These are phyloP conservation scores for Pycnomerus fuliginosus DNA, from an alignment of 2,888 invertebrate species.

Conservation along the genomic window DNA sequence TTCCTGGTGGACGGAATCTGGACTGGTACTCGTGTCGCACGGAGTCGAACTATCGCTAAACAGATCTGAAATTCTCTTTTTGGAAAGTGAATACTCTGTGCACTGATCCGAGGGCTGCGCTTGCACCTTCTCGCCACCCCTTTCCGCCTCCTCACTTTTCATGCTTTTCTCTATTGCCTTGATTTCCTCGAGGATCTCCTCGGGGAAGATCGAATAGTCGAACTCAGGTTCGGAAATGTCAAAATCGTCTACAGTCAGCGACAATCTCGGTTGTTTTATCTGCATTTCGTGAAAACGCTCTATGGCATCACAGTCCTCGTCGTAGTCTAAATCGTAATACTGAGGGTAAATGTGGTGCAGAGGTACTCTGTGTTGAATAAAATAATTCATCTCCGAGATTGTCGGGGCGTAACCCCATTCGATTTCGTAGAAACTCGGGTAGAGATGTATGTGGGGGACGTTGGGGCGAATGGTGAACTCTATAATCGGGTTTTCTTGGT, in stretches of 20 bases:
- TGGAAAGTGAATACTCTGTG: no score
- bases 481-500: slow-evolving; percentile 1
- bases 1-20: no score
- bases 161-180: no score
- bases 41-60: no score
- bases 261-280: background rate
- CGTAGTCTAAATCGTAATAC: slow-evolving; percentile 21
- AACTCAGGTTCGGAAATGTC: background rate
- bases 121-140: no score
- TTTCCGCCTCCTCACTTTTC: no score
- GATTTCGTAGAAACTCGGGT: slow-evolving; percentile 57
- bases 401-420: slow-evolving; percentile 51
- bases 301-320: slow-evolving; percentile 1
- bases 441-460: slow-evolving; percentile 56
- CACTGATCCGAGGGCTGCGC: no score
- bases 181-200: background rate
- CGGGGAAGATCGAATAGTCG: background rate
- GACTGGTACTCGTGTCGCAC: no score
- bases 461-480: slow-evolving; percentile 31
- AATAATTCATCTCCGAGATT: slow-evolving; percentile 31
- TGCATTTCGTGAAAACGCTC: background rate
- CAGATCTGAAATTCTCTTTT: no score
- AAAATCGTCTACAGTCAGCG: background rate
- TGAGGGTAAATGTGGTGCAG: slow-evolving; percentile 26
- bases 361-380: slow-evolving; percentile 18